Base-by-base conservation (phyloP, 2,113 vertebrate genomes). In the Vicugna pacos region DNA sequence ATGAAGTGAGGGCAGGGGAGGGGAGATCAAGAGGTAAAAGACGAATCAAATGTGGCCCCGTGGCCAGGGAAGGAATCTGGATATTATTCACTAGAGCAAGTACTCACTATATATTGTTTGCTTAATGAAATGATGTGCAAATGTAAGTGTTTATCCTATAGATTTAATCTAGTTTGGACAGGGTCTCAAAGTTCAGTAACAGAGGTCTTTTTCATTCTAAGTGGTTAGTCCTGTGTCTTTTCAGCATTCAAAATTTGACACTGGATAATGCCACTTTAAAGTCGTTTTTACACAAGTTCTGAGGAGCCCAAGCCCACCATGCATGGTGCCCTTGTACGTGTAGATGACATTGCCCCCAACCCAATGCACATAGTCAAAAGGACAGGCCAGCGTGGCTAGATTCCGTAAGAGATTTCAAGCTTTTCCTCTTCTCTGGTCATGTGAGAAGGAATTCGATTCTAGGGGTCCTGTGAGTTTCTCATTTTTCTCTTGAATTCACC, bases 401-500 rank as follows among this genome's bases (percentile, higher is more conserved):
- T 24, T 1, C 32, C 79, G 24, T 6, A n/a, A 5, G 24, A 79
- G 22, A 30, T 13, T 70, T 58, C 35, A 60, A 46, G 54, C 13
- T 26, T 72, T 80, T 86, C 73, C 8, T 65, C 84, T 60, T 73
- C 85, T 89, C 62, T 76, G 35, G 26, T 38, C 60, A 17, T 26
- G 12, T 85, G 65, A 91, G 26, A 96, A 92, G 75, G 17, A 88
- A 92, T 88, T 89, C 80, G 88, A 28, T 86, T 52, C 32, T 24
- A 76, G n/a, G 20, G 9, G 22, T 89, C 95, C n/a, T 93, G 13
- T 42, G 13, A 72, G 48, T 85, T 91, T 48, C 56, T 94, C 46
- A 35, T 62, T 94, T 95, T 79, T 91, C 65, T 89, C 58, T 89
- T 95, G 54, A 82, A 86, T 79, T 95, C 82, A 96, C 82, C 94